These are phyloP conservation scores for Temnothorax nylanderi DNA, from an alignment of 1,140 invertebrate species.

Conservation along the genomic window DNA sequence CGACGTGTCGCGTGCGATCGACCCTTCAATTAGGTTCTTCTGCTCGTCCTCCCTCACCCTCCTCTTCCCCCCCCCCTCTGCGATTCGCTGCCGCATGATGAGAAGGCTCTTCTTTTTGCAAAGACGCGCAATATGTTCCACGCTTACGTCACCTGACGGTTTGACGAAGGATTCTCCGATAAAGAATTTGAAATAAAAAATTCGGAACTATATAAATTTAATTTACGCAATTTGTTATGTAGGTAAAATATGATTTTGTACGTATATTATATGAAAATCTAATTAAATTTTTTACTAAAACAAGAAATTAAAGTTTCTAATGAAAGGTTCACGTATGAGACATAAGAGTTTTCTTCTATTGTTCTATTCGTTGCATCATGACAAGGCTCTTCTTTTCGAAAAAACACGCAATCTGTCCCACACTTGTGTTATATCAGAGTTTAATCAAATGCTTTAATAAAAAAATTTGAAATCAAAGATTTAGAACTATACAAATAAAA, in stretches of 20 bases:
- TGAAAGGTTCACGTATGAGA: too few species aligned
- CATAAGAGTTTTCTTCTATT: too few species aligned
- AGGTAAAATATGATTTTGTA: not conserved
- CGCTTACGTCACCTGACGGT: not conserved
- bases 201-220: not conserved
- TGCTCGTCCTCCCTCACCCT: not conserved
- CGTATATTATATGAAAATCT: too few species aligned
- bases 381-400: not conserved
- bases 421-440: not conserved
- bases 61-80: not conserved
- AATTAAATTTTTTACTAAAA: too few species aligned
- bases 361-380: too few species aligned
- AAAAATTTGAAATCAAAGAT: not conserved
- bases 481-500: not conserved
- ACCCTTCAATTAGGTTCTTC: conserved; percentile 8
- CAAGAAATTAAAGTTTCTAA: too few species aligned
- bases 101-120: not conserved
- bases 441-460: not conserved
- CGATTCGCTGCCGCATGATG: not conserved
- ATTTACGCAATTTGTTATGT: not conserved
- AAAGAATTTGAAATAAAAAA: not conserved
- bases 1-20: not conserved
- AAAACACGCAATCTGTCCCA: not conserved
- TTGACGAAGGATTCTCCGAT: not conserved
- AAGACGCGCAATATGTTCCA: not conserved